Conservation (phyloP, 92 coral and sea anemone species). For the Porites cylindrica region DNA sequence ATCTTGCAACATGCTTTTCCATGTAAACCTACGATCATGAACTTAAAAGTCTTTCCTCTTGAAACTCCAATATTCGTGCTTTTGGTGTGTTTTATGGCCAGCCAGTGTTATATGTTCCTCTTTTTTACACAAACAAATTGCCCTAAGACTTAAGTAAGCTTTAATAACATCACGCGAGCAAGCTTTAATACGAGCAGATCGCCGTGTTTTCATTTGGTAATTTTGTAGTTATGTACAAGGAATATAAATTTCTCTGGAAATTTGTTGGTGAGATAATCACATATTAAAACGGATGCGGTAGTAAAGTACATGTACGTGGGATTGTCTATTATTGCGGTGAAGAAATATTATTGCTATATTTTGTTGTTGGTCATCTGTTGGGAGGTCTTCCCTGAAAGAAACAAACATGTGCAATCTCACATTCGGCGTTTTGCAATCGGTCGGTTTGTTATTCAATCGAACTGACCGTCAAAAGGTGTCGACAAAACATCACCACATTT, state of each 20-base stretch:
- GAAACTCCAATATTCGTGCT: slow-evolving; percentile 2
- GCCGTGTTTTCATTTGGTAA: not conserved
- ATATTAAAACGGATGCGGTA: not conserved
- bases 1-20: not conserved
- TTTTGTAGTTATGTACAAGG: slow-evolving; percentile 1
- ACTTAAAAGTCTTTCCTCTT: not conserved
- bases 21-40: not conserved
- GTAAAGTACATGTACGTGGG: not conserved
- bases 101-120: not conserved
- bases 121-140: not conserved
- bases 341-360: not conserved
- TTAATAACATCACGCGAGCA: not conserved
- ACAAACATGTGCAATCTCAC: not conserved
- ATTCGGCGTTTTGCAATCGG: not conserved
- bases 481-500: not conserved
- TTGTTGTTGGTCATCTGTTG: slow-evolving; percentile 4
- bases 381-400: slow-evolving; percentile 23
- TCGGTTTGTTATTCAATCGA: not conserved
- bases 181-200: not conserved
- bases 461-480: not conserved
- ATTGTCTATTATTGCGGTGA: not conserved
- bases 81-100: not conserved
- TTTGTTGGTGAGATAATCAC: not conserved
- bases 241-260: not conserved
- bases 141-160: not conserved